Percentiles rank a stretch among this genome's conserved stretches.
Evolutionary conservation across 2,888 invertebrate genomes (phyloP).

Genomic region (Callyntrura sp.): DNA sequence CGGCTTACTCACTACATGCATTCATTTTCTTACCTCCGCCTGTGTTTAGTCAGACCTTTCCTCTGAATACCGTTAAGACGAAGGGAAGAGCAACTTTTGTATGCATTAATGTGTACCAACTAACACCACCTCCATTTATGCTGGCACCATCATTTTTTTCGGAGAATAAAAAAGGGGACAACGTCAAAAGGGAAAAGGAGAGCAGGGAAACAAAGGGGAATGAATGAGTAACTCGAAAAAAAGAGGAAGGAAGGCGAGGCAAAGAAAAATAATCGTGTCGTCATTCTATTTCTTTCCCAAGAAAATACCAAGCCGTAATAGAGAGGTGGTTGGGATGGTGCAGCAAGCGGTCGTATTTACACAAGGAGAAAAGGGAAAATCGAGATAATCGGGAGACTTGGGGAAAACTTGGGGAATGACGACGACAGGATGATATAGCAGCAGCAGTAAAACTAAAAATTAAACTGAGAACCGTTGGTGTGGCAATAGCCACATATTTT

Average conservation of each 20-base stretch:
- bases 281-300: not conserved
- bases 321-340: too few species aligned
- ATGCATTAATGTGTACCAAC: not conserved
- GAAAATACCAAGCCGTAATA: not conserved
- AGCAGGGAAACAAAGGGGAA: not conserved
- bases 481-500: too few species aligned
- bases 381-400: not conserved
- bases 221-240: constrained; percentile 18
- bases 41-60: too few species aligned
- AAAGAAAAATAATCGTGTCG: not conserved
- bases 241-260: not conserved
- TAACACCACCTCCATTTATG: not conserved
- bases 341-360: not conserved
- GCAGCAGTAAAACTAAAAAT: too few species aligned
- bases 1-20: too few species aligned
- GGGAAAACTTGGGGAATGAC: not conserved
- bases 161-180: constrained; percentile 10
- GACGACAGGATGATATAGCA: too few species aligned
- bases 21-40: not conserved
- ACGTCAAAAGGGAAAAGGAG: not conserved
- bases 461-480: too few species aligned
- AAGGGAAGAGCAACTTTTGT: too few species aligned
- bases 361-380: not conserved
- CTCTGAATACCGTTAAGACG: not conserved
- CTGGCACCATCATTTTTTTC: not conserved